phyloP scores from a whole-genome alignment of 1,140 invertebrate species.

The Pentalonia nigronervosa region DNA sequence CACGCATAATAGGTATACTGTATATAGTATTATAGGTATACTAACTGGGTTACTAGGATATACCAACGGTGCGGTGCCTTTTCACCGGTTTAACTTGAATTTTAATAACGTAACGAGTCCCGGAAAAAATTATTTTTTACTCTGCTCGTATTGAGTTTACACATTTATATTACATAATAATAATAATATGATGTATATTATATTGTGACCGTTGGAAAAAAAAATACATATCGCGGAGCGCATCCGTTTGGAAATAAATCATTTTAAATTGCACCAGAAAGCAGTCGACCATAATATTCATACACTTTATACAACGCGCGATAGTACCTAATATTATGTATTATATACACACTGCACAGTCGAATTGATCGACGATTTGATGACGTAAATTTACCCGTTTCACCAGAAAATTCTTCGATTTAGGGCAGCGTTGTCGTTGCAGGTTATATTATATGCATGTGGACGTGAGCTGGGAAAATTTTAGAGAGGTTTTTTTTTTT shows the following conservation, averaged over 20 bases:
- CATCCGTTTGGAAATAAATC: background rate
- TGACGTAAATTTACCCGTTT: background rate
- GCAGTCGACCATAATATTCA: background rate
- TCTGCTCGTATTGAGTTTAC: background rate
- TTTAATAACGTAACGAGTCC: background rate
- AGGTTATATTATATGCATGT: too few relatives aligned
- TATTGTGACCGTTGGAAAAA: background rate
- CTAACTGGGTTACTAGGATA: background rate
- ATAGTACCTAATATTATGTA: background rate
- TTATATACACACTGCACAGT: background rate
- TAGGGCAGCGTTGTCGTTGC: too few relatives aligned
- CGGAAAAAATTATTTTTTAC: background rate
- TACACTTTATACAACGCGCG: background rate
- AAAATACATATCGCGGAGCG: background rate
- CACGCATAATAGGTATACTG: background rate
- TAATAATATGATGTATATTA: background rate
- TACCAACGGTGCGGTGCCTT: background rate
- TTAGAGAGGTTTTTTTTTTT: too few relatives aligned
- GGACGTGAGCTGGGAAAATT: too few relatives aligned
- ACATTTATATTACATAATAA: background rate
- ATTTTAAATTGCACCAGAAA: background rate
- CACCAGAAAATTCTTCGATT: too few relatives aligned
- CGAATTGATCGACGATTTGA: background rate
- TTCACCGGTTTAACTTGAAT: background rate
- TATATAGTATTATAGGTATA: background rate